Evolutionary conservation across 2,888 invertebrate species (phyloP), one percentile per base, ranked within the genome.

Genomic region (Venusia cambrica): DNA sequence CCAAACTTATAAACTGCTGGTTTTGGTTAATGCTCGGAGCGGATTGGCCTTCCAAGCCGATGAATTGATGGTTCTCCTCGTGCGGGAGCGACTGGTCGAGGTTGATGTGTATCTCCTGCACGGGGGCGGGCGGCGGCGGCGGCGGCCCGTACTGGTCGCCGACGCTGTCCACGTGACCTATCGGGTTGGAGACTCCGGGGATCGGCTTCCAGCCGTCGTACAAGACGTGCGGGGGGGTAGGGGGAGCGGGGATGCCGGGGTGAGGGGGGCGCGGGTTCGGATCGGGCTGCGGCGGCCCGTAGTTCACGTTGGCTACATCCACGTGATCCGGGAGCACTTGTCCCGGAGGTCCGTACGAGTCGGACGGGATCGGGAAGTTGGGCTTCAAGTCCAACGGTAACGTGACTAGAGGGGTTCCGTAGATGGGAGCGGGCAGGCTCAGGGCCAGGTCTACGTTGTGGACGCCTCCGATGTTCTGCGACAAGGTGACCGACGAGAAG

Each of bases 121-220:
- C 62, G 4, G 71, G 62, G 0, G 73, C 62, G 4, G 71, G 62
- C 0, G 73, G 73, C 0, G 79, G 79, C 0, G 74, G 72, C 1
- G 73, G 73, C 0, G 79, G 79, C 2, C 81, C 78, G 30, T 83
- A 70, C 33, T 84, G 69, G 43, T 80, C 71, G 7, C 59, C 62
- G 5, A 67, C 44, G 8, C 57, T 73, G 51, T 50, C 55, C 29
- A 58, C 50, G 2, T 66, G 65, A 3, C 70, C 68, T 2, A 51
- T 75, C 1, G 92, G 89, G 14, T 70, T 59, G 0, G 87, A 81
- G 0, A 83, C 53, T 0, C 94, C 94, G 4, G 94, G 92, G 39
- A 95, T 95, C 8, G 95, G 95, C 62, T 92, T 93, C 95, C 95
- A 95, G 11, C 95, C 95, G 52, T 95, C 95, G 58, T 95, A 95